Percentiles rank a stretch among this genome's conserved stretches.
These are phyloP conservation scores for Ylistrum balloti DNA, from an alignment of 1,140 invertebrate species.

Conservation along the genomic window DNA sequence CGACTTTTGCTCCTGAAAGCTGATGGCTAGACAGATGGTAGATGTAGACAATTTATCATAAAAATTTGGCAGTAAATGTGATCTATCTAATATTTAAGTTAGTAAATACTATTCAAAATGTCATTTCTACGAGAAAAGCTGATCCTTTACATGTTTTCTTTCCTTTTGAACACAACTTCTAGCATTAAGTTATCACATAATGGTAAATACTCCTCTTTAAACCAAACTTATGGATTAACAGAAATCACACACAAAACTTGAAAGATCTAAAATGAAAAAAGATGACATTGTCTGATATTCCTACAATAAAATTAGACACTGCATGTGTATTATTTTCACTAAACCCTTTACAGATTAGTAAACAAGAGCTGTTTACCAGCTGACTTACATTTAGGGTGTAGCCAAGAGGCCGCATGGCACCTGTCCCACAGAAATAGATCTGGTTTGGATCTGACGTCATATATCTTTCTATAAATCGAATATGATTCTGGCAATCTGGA, in stretches of 20 bases:
- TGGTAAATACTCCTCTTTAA: background rate
- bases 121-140: background rate
- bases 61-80: background rate
- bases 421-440: slow-evolving; percentile 71
- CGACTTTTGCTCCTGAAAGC: background rate
- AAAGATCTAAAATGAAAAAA: too few relatives aligned
- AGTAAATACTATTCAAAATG: background rate
- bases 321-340: too few relatives aligned
- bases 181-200: too few relatives aligned
- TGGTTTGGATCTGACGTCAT: slow-evolving; percentile 59
- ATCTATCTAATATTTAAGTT: background rate
- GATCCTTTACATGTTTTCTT: too few relatives aligned
- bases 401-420: slow-evolving; percentile 65
- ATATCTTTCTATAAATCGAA: slow-evolving; percentile 63
- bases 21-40: background rate
- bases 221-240: too few relatives aligned
- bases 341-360: too few relatives aligned
- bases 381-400: slow-evolving; percentile 68
- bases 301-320: too few relatives aligned
- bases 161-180: too few relatives aligned
- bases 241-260: too few relatives aligned
- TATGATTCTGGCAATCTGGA: slow-evolving; percentile 72
- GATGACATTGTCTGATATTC: too few relatives aligned
- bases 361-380: background rate
- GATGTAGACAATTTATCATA: background rate